Base-by-base conservation (phyloP, 2,113 vertebrate genomes). In the Sorex araneus region DNA sequence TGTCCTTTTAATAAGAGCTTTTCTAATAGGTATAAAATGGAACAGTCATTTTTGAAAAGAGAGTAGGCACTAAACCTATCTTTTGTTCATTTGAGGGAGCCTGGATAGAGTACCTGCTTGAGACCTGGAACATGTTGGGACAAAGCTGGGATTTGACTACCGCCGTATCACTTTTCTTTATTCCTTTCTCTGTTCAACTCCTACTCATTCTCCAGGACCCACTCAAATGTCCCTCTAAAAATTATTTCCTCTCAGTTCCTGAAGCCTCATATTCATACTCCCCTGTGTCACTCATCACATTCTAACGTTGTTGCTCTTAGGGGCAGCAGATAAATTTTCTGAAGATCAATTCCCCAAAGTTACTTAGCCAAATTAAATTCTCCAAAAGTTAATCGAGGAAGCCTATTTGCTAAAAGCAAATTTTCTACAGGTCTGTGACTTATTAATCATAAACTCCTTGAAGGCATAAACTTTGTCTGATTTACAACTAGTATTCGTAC, bases 331-430 rank as follows among this genome's bases (percentile, higher is more conserved):
- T 90, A 54, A 88, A 47, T 94, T 95, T 92, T 45, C 84, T 93
- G 73, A 92, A 86, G 90, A 94, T 94, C 88, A 73, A 89, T 93
- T 92, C 76, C 73, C 89, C 63, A 95, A 92, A 90, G 86, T 40
- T 82, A 82, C 96, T 95, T 94, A 97, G 85, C 83, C 91, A 94
- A 95, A 96, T 96, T 95, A 95, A 92, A 95, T 95, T 95, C 83
- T 91, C 94, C 28, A 66, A 90, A 96, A 95, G 95, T 92, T 84
- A 85, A 87, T 69, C 93, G 95, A 94, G 84, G 94, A 96, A 96
- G 93, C 63, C 83, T 92, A 81, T 95, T 92, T 94, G 45, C 95
- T 89, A 92, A 92, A 96, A 93, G 91, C 79, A 85, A 73, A 90
- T 95, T 95, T 93, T 84, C 84, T 91, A 67, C 25, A 87, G 84